Base-by-base conservation (phyloP, 1,140 invertebrate genomes). In the Centruroides sculpturatus region DNA sequence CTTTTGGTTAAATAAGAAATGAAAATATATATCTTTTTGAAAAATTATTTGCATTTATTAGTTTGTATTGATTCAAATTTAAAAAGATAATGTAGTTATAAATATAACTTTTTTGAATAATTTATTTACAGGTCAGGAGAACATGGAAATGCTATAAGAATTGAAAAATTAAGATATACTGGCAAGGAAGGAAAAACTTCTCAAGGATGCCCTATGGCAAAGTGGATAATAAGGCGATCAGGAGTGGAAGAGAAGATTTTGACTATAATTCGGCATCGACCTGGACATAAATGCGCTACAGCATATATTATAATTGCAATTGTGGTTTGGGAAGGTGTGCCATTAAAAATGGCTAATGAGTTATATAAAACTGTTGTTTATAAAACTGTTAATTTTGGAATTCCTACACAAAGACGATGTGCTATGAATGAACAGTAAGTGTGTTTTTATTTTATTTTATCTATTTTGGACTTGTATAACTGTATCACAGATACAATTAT, bases 101-200 rank as follows among this genome's bases (percentile, higher is more conserved):
- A 1, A 1, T 23, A 23, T 23, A 23, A 23, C 23, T 23, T 41
- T 41, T 41, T 41, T 41, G 41, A 5, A 41, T 41, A 41, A 41
- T 35, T 54, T 35, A 35, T n/a, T 58, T 52, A 11, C 36, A 62
- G 61, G 47, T 62, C 57, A 55, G 61, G 61, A 9, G 61, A 64
- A 50, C 57, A 64, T 57, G 62, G 58, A 35, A 61, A 61, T 23
- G 89, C 91, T 60, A 77, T 98, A 60, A 79, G 93, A 66, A 87
- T 98, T 66, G 92, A 97, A 70, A 95, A 94, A 76, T 82, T 96
- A 7, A 69, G 88, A 60, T 96, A 94, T 71, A 93, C 91, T 23
- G 90, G 91, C 11, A 96, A 95, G 75, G 93, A 98, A 77, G 92
- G 92, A 3, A 95, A 95, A 76, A 93, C 91, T n/a, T 82, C 83